Conservation (phyloP, 2,888 invertebrate species). For the Apamea sordens region DNA sequence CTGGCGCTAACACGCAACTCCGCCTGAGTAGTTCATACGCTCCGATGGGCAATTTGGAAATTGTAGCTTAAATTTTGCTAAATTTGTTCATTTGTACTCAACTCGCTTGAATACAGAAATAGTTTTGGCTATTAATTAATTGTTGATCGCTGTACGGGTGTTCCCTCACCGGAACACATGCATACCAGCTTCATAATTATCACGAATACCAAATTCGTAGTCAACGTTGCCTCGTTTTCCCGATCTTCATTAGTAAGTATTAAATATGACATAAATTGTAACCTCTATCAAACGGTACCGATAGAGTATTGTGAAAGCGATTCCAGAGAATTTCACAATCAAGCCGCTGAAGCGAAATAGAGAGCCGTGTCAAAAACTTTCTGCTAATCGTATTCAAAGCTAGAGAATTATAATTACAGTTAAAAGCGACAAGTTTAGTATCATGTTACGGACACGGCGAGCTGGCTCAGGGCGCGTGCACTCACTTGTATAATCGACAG, state of each 20-base stretch:
- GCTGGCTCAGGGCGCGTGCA: slow-evolving; percentile 82
- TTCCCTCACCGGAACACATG: slow-evolving; percentile 9
- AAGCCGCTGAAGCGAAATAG: slow-evolving; percentile 42
- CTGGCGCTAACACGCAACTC: slow-evolving; percentile 85
- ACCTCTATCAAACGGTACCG: neutral
- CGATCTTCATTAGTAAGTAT: slow-evolving; percentile 11
- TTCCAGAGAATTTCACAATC: slow-evolving; percentile 32
- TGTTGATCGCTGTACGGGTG: slow-evolving; percentile 7
- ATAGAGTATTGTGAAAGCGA: slow-evolving; percentile 15
- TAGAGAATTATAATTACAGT: slow-evolving; percentile 67
- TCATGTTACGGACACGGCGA: slow-evolving; percentile 83
- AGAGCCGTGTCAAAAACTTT: slow-evolving; percentile 56
- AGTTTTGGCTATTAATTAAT: slow-evolving; percentile 53
- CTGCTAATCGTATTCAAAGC: slow-evolving; percentile 60
- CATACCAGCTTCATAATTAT: slow-evolving; percentile 15
- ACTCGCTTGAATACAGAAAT: slow-evolving; percentile 56
- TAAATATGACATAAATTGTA: neutral
- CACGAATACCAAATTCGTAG: slow-evolving; percentile 11
- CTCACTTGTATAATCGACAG: slow-evolving; percentile 83
- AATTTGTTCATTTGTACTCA: slow-evolving; percentile 68
- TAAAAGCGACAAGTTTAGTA: slow-evolving; percentile 78
- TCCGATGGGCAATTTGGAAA: slow-evolving; percentile 82
- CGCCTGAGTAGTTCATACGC: slow-evolving; percentile 84
- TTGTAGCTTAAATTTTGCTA: slow-evolving; percentile 77
- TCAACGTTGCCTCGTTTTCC: slow-evolving; percentile 1